Conservation (phyloP, 2,888 invertebrate genomes). For the Harpagoxenus sublaevis region DNA sequence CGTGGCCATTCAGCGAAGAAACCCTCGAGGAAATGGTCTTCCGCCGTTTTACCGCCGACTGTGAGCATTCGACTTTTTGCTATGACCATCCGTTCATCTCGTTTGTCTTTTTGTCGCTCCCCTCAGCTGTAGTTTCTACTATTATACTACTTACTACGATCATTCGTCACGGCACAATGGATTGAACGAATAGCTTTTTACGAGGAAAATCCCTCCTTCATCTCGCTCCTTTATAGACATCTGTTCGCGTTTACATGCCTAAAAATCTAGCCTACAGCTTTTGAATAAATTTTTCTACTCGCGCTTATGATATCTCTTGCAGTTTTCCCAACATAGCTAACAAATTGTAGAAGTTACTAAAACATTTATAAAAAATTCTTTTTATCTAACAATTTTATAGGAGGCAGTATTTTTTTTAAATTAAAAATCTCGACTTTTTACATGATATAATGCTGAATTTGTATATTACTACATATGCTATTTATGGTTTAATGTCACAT, state of each 20-base stretch:
- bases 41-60: conserved; percentile 76
- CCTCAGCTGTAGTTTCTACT: conserved; percentile 35
- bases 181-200: conserved; percentile 40
- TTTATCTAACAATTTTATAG: not conserved
- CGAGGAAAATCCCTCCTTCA: conserved; percentile 30
- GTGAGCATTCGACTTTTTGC: conserved; percentile 72
- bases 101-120: conserved; percentile 59
- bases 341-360: not conserved
- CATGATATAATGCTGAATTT: not conserved
- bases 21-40: conserved; percentile 79
- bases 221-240: not conserved
- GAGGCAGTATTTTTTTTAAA: not conserved
- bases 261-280: conserved; percentile 4
- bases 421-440: not conserved
- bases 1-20: conserved; percentile 49
- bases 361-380: not conserved
- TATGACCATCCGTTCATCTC: conserved; percentile 45
- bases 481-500: not conserved
- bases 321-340: not conserved
- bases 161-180: conserved; percentile 41
- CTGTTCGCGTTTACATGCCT: conserved; percentile 4
- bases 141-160: conserved; percentile 33
- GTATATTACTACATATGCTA: not conserved
- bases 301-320: not conserved
- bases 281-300: not conserved